phyloP scores from a whole-genome alignment of 2,797 vertebrate species.

The Sitta carolinensis region DNA sequence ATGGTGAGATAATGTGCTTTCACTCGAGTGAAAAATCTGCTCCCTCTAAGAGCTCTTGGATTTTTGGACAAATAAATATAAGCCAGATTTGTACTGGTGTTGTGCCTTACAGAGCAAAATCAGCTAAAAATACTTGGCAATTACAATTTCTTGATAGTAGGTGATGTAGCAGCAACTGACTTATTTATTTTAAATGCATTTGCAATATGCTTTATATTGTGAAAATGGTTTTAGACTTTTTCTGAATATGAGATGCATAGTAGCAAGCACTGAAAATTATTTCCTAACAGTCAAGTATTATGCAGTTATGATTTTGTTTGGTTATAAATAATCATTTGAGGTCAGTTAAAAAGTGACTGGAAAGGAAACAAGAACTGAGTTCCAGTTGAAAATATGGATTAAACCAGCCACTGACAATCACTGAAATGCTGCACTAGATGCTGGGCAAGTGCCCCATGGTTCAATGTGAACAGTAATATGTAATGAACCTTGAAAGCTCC shows the following conservation, averaged over 20 bases:
- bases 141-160: conserved; percentile 4
- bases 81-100: conserved; percentile 10
- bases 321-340: conserved; percentile 8
- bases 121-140: not conserved
- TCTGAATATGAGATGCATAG: not conserved
- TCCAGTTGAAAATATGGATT: not conserved
- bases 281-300: not conserved
- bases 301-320: not conserved
- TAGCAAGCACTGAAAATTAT: not conserved
- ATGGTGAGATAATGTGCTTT: not conserved
- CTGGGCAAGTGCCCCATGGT: not conserved
- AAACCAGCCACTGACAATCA: not conserved
- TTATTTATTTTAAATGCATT: conserved; percentile 43
- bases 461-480: not conserved
- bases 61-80: not conserved
- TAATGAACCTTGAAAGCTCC: conserved; percentile 13
- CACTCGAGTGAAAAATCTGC: not conserved
- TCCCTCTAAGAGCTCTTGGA: not conserved
- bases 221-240: not conserved
- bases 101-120: conserved; percentile 50
- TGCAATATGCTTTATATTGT: not conserved
- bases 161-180: not conserved
- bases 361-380: not conserved
- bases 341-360: not conserved
- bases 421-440: not conserved